Evolutionary conservation across 2,113 vertebrate species (phyloP), one percentile per base, ranked within the genome.

Genomic region (Acrocephalus kingi): DNA sequence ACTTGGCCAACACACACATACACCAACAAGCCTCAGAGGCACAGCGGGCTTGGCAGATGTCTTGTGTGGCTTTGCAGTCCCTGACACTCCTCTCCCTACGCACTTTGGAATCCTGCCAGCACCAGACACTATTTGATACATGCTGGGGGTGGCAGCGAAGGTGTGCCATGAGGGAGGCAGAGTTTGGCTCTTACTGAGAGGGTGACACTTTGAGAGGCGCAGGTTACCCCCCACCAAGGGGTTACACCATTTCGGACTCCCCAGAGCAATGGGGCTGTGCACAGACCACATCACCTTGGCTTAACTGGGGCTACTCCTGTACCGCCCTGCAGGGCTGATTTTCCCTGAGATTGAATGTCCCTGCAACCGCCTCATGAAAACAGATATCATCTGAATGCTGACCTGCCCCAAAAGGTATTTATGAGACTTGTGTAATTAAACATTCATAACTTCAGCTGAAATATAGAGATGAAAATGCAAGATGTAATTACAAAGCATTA

Each of bases 121-220:
- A 1, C 33, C 62, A 75, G 66, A 13, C 15, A 37, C 39, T 27
- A 10, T 41, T 72, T 2, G 9, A 4, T 61, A 16, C 6, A 3
- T 3, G 5, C 18, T 2, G 1, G 27, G 4, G 3, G 10, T 39
- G 59, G 33, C 51, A 77, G 46, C 0, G 0, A 6, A 66, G 21
- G 20, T 62, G 25, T 56, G 20, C 22, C 22, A 2, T 16, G n/a
- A 76, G 10, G 23, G 31, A 79, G 71, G 55, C 28, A 69, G 41
- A 79, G 20, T 62, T 37, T 68, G n/a, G 33, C 8, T 31, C 9
- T n/a, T 30, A 2, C 45, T 39, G 61, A 15, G 61, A 58, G 31
- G 41, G 27, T 23, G 71, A 9, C 45, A 31, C 25, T 75, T 37
- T 10, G 35, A 68, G 49, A 78, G 48, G 13, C 10, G 33, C 48